Evolutionary conservation across 2,888 invertebrate species (phyloP), one percentile per base, ranked within the genome.

Genomic region (Panzeria rudis): DNA sequence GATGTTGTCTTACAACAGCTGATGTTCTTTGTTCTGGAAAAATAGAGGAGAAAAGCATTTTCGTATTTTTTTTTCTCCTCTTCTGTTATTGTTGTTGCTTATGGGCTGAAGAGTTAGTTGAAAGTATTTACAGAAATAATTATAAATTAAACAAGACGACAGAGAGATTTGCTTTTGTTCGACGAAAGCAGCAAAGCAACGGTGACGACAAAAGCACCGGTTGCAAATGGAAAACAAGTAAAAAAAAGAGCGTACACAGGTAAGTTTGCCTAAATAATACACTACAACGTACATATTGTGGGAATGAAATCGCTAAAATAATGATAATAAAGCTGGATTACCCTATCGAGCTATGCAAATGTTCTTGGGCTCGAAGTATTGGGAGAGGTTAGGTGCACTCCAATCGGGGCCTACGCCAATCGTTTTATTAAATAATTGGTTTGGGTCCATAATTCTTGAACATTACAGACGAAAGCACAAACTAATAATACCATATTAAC

Each of bases 111-210:
- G 35, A 61, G 25, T 29, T 29, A 69, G 38, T 50, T 50, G 38
- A 61, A 78, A 71, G 29, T 61, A 52, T 35, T 66, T 75, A 32
- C n/a, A 54, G 61, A 62, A 72, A 80, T 66, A 66, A 61, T 66
- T 66, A 59, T 17, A 75, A 75, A 66, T 66, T 59, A 59, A 59
- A 56, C 32, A 79, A 56, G 62, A 62, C 32, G 44, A 62, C 62
- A 54, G n/a, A n/a, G n/a, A n/a, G 62, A 71, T 62, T 64, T 54
- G 9, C 3, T 41, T 3, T 23, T 52, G 23, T 52, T 52, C 13
- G 20, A 52, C 3, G 13, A 23, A 23, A 52, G 25, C 54, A 54
- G 25, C 54, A 23, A 20, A n/a, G 6, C 9, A 23, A 23, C 9
- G 25, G 20, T 25, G 25, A 29, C 54, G 15, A 15, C 15, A n/a